Evolutionary conservation across 2,797 vertebrate genomes (phyloP).

Genomic region (Melanotaenia nigrans): DNA sequence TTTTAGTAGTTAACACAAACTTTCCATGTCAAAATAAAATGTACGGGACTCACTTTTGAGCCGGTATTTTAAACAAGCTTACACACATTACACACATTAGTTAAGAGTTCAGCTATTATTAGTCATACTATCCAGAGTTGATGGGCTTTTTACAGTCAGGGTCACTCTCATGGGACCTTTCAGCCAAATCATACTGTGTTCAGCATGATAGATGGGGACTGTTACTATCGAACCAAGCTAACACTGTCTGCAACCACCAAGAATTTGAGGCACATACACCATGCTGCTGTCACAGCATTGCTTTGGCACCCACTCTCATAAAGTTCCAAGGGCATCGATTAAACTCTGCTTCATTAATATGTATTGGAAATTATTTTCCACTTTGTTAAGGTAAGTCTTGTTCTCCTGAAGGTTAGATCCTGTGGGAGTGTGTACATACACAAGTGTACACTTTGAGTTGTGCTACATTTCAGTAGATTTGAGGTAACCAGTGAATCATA

Average conservation of each 20-base stretch:
- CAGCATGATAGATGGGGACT: slow-evolving; percentile 74
- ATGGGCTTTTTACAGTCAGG: slow-evolving; percentile 61
- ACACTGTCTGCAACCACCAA: slow-evolving; percentile 14
- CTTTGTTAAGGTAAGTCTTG: slow-evolving; percentile 78
- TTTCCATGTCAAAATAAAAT: slow-evolving; percentile 7
- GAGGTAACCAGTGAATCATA: slow-evolving; percentile 41
- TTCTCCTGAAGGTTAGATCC: slow-evolving; percentile 74
- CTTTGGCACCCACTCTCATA: slow-evolving; percentile 63
- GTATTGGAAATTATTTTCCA: slow-evolving; percentile 85
- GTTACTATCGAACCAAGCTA: slow-evolving; percentile 60
- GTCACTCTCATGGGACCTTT: slow-evolving; percentile 62
- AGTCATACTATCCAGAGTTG: slow-evolving; percentile 44
- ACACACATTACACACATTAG: slow-evolving; percentile 25
- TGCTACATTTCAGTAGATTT: slow-evolving; percentile 50
- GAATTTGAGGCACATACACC: slow-evolving; percentile 49
- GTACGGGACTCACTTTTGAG: slow-evolving; percentile 23
- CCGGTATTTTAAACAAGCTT: slow-evolving; percentile 55
- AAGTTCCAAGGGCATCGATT: slow-evolving; percentile 84
- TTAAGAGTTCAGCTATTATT: slow-evolving; percentile 30
- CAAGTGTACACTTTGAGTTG: slow-evolving; percentile 38
- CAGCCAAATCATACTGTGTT: slow-evolving; percentile 55
- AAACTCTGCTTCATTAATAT: slow-evolving; percentile 82
- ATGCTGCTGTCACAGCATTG: slow-evolving; percentile 65
- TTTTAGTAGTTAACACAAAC: slow-evolving; percentile 28
- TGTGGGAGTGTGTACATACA: slow-evolving; percentile 36